Evolutionary conservation across 2,888 invertebrate species (phyloP).

Genomic region (Linnaemya tessellans): DNA sequence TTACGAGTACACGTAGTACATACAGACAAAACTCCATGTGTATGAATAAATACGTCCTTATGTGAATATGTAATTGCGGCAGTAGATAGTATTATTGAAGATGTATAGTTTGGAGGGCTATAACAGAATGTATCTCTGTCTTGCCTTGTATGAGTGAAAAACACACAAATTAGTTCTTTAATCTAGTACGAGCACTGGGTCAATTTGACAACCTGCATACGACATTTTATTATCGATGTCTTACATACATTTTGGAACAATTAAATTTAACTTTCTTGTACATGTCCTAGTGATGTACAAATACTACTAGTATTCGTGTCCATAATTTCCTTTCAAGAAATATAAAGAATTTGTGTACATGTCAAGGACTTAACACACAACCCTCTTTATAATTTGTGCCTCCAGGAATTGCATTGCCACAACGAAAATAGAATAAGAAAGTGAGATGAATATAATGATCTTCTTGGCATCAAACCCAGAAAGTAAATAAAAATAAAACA

Average conservation of each 20-base stretch:
- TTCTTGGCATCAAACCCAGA: constrained; percentile 18
- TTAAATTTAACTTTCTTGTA: background rate
- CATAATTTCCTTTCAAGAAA: background rate
- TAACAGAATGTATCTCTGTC: background rate
- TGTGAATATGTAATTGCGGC: background rate
- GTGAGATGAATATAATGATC: constrained; percentile 38
- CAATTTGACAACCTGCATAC: too few species aligned
- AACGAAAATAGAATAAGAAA: constrained; percentile 24
- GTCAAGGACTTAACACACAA: constrained; percentile 25
- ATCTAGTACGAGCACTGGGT: too few species aligned
- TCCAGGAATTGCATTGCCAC: constrained; percentile 12
- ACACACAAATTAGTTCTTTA: too few species aligned
- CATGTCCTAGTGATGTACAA: too few species aligned
- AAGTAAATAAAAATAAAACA: constrained; percentile 27
- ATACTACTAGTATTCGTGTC: too few species aligned
- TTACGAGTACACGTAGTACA: background rate
- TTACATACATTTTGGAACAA: too few species aligned
- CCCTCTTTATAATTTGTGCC: constrained; percentile 2
- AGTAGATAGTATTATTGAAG: constrained; percentile 1
- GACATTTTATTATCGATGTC: too few species aligned
- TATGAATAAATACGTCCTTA: too few species aligned
- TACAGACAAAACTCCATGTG: too few species aligned
- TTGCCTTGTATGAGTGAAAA: background rate
- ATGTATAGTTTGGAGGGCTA: background rate
- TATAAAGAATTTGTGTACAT: background rate